Evolutionary conservation across 2,888 invertebrate genomes (phyloP).

Genomic region (Neoaliturus tenellus): DNA sequence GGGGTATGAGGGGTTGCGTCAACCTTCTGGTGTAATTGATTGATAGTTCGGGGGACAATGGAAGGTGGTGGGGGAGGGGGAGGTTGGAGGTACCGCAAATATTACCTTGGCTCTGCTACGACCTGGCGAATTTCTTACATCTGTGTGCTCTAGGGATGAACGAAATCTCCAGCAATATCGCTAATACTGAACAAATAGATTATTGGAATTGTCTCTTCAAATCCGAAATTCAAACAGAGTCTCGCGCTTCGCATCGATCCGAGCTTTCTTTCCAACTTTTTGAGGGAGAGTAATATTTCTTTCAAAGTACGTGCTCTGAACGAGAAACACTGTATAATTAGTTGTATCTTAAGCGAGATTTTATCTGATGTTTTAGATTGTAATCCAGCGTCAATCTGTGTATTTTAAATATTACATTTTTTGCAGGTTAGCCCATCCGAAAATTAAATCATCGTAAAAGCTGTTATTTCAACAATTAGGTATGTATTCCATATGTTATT

Average conservation of each 20-base stretch:
- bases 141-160: conserved; percentile 10
- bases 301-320: not conserved
- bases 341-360: no score
- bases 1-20: conserved; percentile 26
- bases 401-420: no score
- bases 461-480: no score
- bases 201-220: conserved; percentile 46
- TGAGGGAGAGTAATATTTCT: not conserved
- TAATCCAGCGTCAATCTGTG: no score
- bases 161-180: conserved; percentile 34
- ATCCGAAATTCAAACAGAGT: conserved; percentile 43
- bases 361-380: no score
- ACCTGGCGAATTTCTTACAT: conserved; percentile 23
- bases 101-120: conserved; percentile 33
- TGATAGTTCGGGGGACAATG: conserved; percentile 18
- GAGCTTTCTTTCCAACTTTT: not conserved
- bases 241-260: not conserved
- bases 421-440: no score
- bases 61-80: not conserved
- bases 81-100: conserved; percentile 11
- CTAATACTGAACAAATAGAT: conserved; percentile 51
- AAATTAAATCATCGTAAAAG: no score
- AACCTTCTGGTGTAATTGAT: conserved; percentile 32
- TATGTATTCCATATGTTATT: no score
- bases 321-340: no score